phyloP scores from a whole-genome alignment of 2,797 vertebrate species.

The Selene dorsalis region DNA sequence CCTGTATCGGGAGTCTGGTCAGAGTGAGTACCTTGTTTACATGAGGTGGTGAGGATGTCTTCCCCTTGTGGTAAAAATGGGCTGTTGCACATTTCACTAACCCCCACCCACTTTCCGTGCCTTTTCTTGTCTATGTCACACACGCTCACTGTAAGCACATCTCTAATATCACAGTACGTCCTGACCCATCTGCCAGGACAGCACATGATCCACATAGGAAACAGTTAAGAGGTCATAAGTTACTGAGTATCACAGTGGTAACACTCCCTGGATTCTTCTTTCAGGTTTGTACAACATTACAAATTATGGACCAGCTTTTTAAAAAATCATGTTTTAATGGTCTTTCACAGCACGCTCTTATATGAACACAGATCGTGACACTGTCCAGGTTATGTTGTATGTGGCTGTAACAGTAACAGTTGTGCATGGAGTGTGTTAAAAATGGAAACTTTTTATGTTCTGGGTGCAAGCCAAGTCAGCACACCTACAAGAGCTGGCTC shows the following conservation, averaged over 20 bases:
- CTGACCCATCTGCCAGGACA: slow-evolving; percentile 31
- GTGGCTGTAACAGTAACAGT: slow-evolving; percentile 13
- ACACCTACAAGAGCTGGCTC: background rate
- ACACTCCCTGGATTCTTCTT: background rate
- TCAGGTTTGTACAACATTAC: background rate
- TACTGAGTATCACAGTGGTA: background rate
- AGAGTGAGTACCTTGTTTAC: background rate
- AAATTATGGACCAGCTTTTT: background rate
- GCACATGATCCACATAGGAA: slow-evolving; percentile 22
- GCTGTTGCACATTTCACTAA: background rate
- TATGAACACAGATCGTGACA: background rate
- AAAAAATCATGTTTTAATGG: background rate
- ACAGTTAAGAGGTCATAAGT: background rate
- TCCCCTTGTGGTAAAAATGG: slow-evolving; percentile 46
- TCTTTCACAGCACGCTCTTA: background rate
- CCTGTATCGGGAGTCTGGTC: background rate
- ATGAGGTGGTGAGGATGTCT: background rate
- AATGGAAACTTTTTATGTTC: slow-evolving; percentile 32
- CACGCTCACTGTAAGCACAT: slow-evolving; percentile 22
- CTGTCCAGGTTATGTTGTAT: background rate
- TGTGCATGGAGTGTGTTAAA: slow-evolving; percentile 28
- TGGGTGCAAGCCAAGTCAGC: background rate
- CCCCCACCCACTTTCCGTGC: background rate
- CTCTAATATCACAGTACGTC: slow-evolving; percentile 30
- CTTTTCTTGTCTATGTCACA: slow-evolving; percentile 27